A percentile compares a stretch with the other conserved stretches of the same genome.
These are phyloP conservation scores for Spheniscus mendiculus DNA, from an alignment of 2,113 vertebrate species.

Conservation along the genomic window DNA sequence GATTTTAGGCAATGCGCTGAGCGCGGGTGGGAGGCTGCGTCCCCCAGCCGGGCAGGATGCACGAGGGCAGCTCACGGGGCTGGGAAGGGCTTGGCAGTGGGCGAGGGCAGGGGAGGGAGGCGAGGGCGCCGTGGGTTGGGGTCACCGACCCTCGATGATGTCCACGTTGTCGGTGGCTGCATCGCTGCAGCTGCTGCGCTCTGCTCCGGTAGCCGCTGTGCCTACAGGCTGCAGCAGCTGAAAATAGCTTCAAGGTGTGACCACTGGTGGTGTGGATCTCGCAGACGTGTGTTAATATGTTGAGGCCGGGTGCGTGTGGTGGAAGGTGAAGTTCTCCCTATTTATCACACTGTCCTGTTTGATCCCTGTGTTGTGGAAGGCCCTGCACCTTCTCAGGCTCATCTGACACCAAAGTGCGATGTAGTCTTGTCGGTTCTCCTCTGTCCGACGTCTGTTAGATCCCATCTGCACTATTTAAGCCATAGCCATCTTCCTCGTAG, in stretches of 20 bases:
- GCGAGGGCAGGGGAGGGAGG: neutral
- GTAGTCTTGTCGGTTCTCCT: neutral
- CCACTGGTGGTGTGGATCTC: neutral
- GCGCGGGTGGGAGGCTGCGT: neutral
- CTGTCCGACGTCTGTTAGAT: neutral
- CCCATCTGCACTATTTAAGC: neutral
- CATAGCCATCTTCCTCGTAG: neutral
- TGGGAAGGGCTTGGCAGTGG: neutral
- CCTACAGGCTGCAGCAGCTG: neutral
- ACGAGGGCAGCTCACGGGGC: neutral
- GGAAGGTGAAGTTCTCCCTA: neutral
- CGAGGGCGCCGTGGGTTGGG: neutral
- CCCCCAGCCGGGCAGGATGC: neutral
- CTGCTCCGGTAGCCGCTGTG: neutral
- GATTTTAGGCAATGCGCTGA: neutral
- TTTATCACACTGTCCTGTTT: neutral
- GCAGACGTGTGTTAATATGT: rapidly evolving
- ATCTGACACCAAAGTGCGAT: neutral
- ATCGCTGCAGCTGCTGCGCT: neutral
- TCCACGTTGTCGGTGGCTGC: rapidly evolving
- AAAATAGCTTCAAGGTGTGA: neutral
- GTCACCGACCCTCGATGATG: neutral
- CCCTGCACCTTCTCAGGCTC: neutral
- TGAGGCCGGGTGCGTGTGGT: rapidly evolving
- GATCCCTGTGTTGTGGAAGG: neutral